Evolutionary conservation across 1,140 invertebrate species (phyloP), one percentile per base, ranked within the genome.

Genomic region (Eriocheir sinensis): DNA sequence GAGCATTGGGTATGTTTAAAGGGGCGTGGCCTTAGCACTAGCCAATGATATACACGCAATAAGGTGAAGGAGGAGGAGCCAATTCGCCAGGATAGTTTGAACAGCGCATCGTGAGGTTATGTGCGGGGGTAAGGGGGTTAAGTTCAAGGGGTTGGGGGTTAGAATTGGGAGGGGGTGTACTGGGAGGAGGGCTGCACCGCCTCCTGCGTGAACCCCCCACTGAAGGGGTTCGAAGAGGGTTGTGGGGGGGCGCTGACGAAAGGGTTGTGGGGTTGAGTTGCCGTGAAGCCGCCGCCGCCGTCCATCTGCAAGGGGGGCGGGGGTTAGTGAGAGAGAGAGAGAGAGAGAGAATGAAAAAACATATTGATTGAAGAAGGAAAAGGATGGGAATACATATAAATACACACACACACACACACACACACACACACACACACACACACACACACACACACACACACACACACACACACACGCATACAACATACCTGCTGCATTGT

Each of bases 201-300:
- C 48, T 93, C 83, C 27, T 89, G 92, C 3, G 41, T 72, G 44
- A 93, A 93, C 1, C 83, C 85, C n/a, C 83, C 83, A 53, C 83
- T 86, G 83, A 93, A 93, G 48, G 92, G 92, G 85, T 93, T 93
- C 44, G 83, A 32, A 21, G 80, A n/a, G 30, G 92, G 92, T n/a
- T 44, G 44, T 0, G 92, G 41, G 6, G 79, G 79, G 4, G 92
- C 83, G 8, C 44, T 12, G n/a, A 48, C 85, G 83, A 93, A 93
- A 21, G 92, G 92, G 32, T 93, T 93, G 81, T 93, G 92, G 9
- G 92, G 92, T n/a, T n/a, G n/a, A 53, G 86, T 93, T 21, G 38
- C 41, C 30, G 83, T 89, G 3, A 48, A 36, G 48, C 88, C 86
- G 36, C 41, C 48, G 0, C 17, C 21, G n/a, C 27, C 21, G 15